Base-by-base conservation (phyloP, 92 coral and sea anemone species). In the Meandrina meandrites region DNA sequence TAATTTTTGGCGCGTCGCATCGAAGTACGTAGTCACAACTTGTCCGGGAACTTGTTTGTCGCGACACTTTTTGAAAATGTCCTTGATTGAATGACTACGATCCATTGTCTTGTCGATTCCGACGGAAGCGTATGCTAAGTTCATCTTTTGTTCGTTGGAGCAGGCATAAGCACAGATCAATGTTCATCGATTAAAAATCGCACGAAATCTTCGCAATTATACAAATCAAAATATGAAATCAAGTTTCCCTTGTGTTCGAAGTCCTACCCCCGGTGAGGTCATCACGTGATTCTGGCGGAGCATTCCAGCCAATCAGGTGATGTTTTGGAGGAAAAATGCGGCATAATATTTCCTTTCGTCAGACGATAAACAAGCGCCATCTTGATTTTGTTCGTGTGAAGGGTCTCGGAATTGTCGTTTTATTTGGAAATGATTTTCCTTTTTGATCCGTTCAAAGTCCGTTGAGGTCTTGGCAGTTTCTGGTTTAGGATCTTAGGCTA, bases 281-380 rank as follows among this genome's bases (percentile, higher is more conserved):
- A 62, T 85, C 88, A 85, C 88, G 88, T 85, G 88, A 76, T 75
- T 21, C 21, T 58, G 62, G 66, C 87, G 83, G 81, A 75, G 16
- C 48, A 67, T 62, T 37, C 21, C 56, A 50, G 32, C 88, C 88
- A 85, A 85, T 85, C 88, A 85, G 77, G 82, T 60, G 75, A 2
- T 68, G 75, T 37, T 77, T 30, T 57, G 47, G 69, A 31, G 45
- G 54, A 54, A 45, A 66, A 79, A 76, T 60, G 75, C 79, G 18
- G 89, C 89, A 79, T 86, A 79, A 81, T 69, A 86, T 54, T 80
- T 86, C 78, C 80, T 32, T 60, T 80, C 88, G 79, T 84, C 88
- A 74, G 78, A 34, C 89, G 74, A 88, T 87, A 87, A 92, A 92
- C 91, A 90, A 90, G 72, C 95, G 95, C 95, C 95, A 92, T 92